Percentiles rank a stretch among this genome's conserved stretches.
These are phyloP conservation scores for Percina caprodes DNA, from an alignment of 2,113 vertebrate genomes.

Conservation along the genomic window DNA sequence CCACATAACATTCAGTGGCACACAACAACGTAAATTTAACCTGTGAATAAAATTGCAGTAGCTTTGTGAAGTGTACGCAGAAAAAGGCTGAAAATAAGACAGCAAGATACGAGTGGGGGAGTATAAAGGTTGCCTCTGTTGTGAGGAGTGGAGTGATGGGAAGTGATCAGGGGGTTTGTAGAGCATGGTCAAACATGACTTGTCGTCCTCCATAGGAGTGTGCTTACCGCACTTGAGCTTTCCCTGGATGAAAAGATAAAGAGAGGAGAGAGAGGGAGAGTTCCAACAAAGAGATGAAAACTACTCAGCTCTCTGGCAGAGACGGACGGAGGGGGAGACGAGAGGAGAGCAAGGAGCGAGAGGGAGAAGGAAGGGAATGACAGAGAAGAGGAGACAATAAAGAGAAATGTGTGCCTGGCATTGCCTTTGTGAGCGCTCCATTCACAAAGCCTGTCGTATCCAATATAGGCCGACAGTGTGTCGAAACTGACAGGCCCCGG, in stretches of 20 bases:
- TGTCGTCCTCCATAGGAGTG: conserved; percentile 34
- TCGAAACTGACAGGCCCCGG: conserved; percentile 18
- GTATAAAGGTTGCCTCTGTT: conserved; percentile 12
- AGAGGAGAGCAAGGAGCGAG: conserved; percentile 31
- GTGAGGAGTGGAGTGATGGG: conserved; percentile 42
- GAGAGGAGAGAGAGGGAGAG: conserved; percentile 34
- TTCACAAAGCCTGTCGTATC: conserved; percentile 52
- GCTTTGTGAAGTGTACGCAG: neutral
- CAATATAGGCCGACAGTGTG: neutral
- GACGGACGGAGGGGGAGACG: conserved; percentile 30
- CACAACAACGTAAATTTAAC: neutral
- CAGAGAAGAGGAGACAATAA: conserved; percentile 35
- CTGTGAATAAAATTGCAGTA: conserved; percentile 17
- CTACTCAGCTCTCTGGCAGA: conserved; percentile 66
- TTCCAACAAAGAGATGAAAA: conserved; percentile 70
- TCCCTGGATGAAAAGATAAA: conserved; percentile 62
- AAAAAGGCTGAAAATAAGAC: conserved; percentile 15
- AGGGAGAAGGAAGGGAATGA: neutral
- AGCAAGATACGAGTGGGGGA: conserved; percentile 30
- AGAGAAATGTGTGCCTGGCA: conserved; percentile 51
- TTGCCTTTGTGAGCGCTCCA: conserved; percentile 59
- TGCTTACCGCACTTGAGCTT: conserved; percentile 52
- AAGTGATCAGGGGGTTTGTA: conserved; percentile 64
- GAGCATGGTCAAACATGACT: conserved; percentile 61
- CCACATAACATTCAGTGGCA: too few species aligned